Percentiles rank a stretch among this genome's conserved stretches.
Evolutionary conservation across 2,797 vertebrate species (phyloP).

Genomic region (Malacoraja senta): DNA sequence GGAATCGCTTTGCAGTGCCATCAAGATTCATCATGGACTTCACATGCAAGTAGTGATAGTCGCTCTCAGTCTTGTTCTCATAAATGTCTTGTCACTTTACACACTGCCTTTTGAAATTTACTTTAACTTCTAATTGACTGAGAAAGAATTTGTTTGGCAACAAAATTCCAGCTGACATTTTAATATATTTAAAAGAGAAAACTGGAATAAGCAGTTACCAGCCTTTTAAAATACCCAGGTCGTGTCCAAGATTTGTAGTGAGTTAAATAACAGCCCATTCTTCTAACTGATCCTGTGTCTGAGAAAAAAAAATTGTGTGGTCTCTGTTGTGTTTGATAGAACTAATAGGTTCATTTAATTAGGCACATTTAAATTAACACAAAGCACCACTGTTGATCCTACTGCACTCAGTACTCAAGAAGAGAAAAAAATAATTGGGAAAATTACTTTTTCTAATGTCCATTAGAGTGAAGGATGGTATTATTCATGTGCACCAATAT

Average conservation of each 20-base stretch:
- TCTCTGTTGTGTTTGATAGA: slow-evolving; percentile 6
- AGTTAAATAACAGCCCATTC: background rate
- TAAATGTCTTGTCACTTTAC: background rate
- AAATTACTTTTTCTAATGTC: slow-evolving; percentile 27
- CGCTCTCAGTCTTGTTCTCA: slow-evolving; percentile 51
- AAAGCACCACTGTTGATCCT: background rate
- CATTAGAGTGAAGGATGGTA: slow-evolving; percentile 16
- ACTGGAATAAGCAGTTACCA: background rate
- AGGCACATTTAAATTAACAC: slow-evolving; percentile 1
- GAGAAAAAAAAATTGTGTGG: background rate
- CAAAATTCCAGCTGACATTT: background rate
- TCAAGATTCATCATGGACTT: slow-evolving; percentile 58
- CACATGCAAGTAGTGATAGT: slow-evolving; percentile 44
- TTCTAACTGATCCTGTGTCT: background rate
- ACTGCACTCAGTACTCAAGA: background rate
- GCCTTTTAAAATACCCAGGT: background rate
- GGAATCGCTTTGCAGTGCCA: slow-evolving; percentile 53
- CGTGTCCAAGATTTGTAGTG: background rate
- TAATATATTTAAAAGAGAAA: background rate
- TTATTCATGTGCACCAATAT: background rate
- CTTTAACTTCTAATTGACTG: background rate
- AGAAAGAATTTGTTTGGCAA: background rate
- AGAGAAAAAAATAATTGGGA: slow-evolving; percentile 19
- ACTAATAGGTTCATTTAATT: slow-evolving; percentile 21
- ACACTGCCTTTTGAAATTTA: background rate